Percentiles rank a stretch among this genome's conserved stretches.
phyloP scores from a whole-genome alignment of 1,140 invertebrate genomes.

The Augochlora pura region DNA sequence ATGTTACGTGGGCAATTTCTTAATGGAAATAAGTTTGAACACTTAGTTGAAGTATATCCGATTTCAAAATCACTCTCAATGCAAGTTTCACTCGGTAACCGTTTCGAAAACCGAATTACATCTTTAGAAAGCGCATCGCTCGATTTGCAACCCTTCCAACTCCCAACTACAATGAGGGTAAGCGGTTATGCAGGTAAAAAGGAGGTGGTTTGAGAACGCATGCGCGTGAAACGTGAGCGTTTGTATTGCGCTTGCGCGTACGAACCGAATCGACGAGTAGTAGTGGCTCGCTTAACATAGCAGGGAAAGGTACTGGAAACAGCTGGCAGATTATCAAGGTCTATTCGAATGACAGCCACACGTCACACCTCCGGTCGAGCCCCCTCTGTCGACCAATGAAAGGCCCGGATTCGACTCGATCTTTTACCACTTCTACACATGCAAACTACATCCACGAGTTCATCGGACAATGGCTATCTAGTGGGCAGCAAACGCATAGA shows the following conservation, averaged over 20 bases:
- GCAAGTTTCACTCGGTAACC: conserved; percentile 8
- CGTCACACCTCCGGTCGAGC: conserved; percentile 68
- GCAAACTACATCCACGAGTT: conserved; percentile 28
- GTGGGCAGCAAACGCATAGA: not conserved
- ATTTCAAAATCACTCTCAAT: not conserved
- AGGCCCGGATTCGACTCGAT: conserved; percentile 27
- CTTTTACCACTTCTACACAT: conserved; percentile 12
- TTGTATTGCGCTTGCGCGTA: not conserved
- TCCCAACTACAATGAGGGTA: not conserved
- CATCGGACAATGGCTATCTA: conserved; percentile 30
- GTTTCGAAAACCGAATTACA: not conserved
- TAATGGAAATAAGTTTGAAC: too few species aligned
- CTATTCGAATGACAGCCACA: conserved; percentile 65
- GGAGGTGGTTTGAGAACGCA: not conserved
- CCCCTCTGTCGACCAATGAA: conserved; percentile 68
- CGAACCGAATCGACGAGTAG: not conserved
- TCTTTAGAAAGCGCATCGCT: not conserved
- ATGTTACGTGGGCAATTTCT: not conserved
- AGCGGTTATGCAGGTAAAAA: not conserved
- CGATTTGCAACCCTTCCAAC: not conserved
- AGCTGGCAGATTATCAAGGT: conserved; percentile 72
- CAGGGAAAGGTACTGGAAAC: conserved; percentile 52
- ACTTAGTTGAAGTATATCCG: not conserved
- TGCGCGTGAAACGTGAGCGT: not conserved
- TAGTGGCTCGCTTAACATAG: not conserved